Percentiles rank a stretch among this genome's conserved stretches.
Conservation (phyloP, 1,140 invertebrate genomes). For the Fopius arisanus region DNA sequence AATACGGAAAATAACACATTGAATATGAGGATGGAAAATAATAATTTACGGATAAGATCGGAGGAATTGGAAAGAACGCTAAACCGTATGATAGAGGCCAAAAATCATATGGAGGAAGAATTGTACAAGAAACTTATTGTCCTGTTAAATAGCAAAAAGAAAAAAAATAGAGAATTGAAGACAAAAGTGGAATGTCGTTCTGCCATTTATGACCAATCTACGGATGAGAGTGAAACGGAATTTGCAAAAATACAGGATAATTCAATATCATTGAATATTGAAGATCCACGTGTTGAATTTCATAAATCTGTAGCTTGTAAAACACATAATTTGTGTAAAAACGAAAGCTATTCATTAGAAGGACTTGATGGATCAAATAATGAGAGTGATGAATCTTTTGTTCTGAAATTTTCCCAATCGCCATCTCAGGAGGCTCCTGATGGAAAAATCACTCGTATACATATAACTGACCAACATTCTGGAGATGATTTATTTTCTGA, state of each 20-base stretch:
- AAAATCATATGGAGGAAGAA: background rate
- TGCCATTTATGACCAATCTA: background rate
- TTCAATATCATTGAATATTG: background rate
- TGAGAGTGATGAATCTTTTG: background rate
- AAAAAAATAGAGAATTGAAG: background rate
- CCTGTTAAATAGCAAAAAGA: background rate
- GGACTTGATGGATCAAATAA: background rate
- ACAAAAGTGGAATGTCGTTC: background rate
- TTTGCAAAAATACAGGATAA: background rate
- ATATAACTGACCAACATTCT: background rate
- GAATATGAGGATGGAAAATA: background rate
- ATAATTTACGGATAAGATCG: background rate
- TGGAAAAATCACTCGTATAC: too few species aligned
- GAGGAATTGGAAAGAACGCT: background rate
- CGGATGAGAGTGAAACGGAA: background rate
- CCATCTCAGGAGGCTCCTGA: background rate
- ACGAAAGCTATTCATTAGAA: background rate
- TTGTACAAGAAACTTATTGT: background rate
- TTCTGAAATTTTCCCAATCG: background rate
- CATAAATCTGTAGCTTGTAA: background rate
- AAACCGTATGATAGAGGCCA: background rate
- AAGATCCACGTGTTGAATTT: background rate
- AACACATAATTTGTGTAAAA: background rate
- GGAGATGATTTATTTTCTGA: background rate
- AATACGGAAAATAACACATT: background rate